Percentiles rank a stretch among this genome's conserved stretches.
Evolutionary conservation across 2,113 vertebrate genomes (phyloP).

Genomic region (Danionella cerebrum): DNA sequence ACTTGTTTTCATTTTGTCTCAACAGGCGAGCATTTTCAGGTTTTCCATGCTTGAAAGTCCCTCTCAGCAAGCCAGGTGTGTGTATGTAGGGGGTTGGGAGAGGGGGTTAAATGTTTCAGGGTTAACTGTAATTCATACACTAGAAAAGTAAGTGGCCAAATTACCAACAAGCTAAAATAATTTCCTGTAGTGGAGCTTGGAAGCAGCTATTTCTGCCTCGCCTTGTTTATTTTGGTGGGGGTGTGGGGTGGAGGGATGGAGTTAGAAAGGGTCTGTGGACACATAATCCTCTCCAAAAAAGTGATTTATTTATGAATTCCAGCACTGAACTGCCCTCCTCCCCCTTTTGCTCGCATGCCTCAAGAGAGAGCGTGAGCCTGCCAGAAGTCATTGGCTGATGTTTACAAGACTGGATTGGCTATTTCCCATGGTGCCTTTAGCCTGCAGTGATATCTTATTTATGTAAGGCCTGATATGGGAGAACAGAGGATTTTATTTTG

Average conservation of each 20-base stretch:
- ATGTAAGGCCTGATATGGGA: conserved; percentile 71
- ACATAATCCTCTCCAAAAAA: conserved; percentile 69
- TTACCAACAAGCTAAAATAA: conserved; percentile 62
- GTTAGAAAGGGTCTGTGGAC: conserved; percentile 52
- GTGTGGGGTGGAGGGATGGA: conserved; percentile 24
- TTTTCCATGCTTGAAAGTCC: conserved; percentile 14
- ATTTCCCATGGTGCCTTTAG: conserved; percentile 72
- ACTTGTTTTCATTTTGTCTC: not conserved
- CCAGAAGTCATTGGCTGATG: conserved; percentile 73
- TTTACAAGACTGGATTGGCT: conserved; percentile 72
- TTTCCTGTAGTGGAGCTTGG: conserved; percentile 66
- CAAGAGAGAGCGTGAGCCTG: conserved; percentile 60
- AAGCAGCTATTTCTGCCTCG: conserved; percentile 63
- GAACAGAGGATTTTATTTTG: conserved; percentile 75
- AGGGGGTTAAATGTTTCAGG: conserved; percentile 29
- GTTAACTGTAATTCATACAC: conserved; percentile 52
- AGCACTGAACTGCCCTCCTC: conserved; percentile 46
- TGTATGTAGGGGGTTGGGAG: conserved; percentile 4
- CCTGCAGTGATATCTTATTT: conserved; percentile 74
- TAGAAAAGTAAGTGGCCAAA: conserved; percentile 58
- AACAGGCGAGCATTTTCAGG: not conserved
- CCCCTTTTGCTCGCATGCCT: conserved; percentile 21
- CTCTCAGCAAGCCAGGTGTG: not conserved
- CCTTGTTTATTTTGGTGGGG: conserved; percentile 64
- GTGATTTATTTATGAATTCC: conserved; percentile 77